phyloP scores from a whole-genome alignment of 2,888 invertebrate genomes.

The Agrotis puta region DNA sequence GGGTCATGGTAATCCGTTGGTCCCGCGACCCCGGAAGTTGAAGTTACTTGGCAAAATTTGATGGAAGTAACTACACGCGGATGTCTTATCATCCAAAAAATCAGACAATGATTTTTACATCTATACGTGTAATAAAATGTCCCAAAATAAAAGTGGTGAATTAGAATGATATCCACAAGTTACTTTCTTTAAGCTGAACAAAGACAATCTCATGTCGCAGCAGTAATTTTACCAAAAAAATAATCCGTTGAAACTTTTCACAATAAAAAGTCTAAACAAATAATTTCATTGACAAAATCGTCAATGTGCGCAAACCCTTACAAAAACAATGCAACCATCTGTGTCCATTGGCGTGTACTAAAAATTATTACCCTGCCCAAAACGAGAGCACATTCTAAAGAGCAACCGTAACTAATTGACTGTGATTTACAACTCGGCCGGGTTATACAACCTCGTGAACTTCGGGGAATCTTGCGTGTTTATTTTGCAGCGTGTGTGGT shows the following conservation, averaged over 20 bases:
- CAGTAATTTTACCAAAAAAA: background rate
- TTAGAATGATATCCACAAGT: too few species aligned
- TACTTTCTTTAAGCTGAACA: background rate
- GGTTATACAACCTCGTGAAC: constrained; percentile 76
- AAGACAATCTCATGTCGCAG: background rate
- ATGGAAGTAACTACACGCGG: too few species aligned
- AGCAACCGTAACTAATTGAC: constrained; percentile 76
- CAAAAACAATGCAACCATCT: constrained; percentile 64
- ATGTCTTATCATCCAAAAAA: too few species aligned
- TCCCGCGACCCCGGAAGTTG: too few species aligned
- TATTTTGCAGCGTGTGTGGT: constrained; percentile 70
- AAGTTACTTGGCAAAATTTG: too few species aligned
- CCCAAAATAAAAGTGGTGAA: too few species aligned
- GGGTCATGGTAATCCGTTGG: too few species aligned
- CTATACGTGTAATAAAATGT: too few species aligned
- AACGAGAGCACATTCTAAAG: constrained; percentile 53
- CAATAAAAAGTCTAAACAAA: background rate
- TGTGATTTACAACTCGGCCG: constrained; percentile 83
- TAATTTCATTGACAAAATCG: constrained; percentile 2
- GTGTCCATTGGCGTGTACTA: constrained; percentile 62
- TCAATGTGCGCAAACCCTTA: constrained; percentile 49
- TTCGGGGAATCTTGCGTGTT: constrained; percentile 70
- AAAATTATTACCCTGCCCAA: constrained; percentile 61
- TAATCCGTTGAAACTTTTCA: background rate
- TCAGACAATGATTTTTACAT: too few species aligned